Conservation (phyloP, 2,113 vertebrate species). For the Porphyrio hochstetteri region DNA sequence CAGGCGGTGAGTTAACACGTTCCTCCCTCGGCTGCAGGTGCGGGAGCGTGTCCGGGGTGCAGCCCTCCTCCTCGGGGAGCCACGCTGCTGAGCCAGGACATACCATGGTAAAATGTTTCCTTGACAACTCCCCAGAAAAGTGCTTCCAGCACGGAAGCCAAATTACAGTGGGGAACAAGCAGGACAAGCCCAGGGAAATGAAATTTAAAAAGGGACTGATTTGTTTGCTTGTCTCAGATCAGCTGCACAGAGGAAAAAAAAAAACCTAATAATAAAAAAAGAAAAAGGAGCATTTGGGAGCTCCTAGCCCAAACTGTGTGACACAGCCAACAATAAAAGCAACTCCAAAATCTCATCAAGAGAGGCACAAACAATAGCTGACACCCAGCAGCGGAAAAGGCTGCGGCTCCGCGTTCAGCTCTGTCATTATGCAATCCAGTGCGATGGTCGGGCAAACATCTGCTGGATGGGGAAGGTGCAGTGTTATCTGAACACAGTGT, state of each 20-base stretch:
- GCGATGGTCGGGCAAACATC: not conserved
- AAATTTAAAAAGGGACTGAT: conserved; percentile 47
- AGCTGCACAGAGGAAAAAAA: not conserved
- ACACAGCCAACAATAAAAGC: not conserved
- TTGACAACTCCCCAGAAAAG: conserved; percentile 33
- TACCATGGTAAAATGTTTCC: not conserved
- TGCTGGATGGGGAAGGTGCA: conserved; percentile 32
- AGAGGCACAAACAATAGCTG: not conserved
- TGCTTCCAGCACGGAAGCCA: not conserved
- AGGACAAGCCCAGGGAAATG: conserved; percentile 47
- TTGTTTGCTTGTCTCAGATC: conserved; percentile 33
- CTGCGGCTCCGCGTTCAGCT: not conserved
- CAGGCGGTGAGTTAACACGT: not conserved
- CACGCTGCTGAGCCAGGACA: not conserved
- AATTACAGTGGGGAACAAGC: not conserved
- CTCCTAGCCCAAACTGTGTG: not conserved
- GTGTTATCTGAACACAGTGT: conserved; percentile 26
- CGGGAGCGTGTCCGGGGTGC: not conserved
- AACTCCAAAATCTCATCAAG: not conserved
- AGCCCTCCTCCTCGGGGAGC: not conserved
- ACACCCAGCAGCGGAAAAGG: not conserved
- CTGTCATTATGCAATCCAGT: conserved; percentile 5
- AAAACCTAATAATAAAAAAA: no score
- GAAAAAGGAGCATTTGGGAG: not conserved
- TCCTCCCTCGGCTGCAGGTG: not conserved